A percentile compares a stretch with the other conserved stretches of the same genome.
Evolutionary conservation across 2,113 vertebrate species (phyloP).

Genomic region (Ia io): DNA sequence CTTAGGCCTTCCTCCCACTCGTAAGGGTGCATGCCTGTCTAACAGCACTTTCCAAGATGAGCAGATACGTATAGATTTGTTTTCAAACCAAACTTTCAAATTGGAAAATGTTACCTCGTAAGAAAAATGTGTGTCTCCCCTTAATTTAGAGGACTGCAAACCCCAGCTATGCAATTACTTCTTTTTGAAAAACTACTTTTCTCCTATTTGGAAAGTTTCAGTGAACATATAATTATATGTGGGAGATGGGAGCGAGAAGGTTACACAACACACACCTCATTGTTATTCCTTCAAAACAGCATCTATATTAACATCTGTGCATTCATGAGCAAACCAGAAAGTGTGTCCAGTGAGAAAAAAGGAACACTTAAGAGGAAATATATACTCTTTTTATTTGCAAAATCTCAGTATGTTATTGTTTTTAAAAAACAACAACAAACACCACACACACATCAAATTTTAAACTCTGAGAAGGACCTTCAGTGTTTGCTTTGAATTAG

Average conservation of each 20-base stretch:
- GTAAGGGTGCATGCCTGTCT: not conserved
- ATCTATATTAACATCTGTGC: constrained; percentile 25
- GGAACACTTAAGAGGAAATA: constrained; percentile 35
- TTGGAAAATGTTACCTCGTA: not conserved
- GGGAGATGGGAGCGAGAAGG: constrained; percentile 46
- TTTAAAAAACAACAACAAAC: not conserved
- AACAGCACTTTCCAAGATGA: not conserved
- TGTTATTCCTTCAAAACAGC: constrained; percentile 53
- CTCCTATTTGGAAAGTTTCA: constrained; percentile 69
- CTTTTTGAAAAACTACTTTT: constrained; percentile 65
- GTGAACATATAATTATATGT: constrained; percentile 45
- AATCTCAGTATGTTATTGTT: constrained; percentile 66
- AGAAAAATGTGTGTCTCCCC: not conserved
- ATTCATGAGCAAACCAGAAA: constrained; percentile 51
- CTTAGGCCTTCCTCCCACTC: not conserved
- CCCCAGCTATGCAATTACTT: constrained; percentile 52
- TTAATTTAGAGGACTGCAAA: constrained; percentile 33
- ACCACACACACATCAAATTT: constrained; percentile 14
- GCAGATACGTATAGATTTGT: not conserved
- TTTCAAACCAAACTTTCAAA: not conserved
- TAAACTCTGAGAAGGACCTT: constrained; percentile 63
- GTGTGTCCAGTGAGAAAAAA: constrained; percentile 48
- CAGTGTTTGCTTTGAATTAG: constrained; percentile 60
- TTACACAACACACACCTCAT: constrained; percentile 58
- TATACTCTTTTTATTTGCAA: constrained; percentile 39